A percentile compares a stretch with the other conserved stretches of the same genome.
Evolutionary conservation across 2,797 vertebrate species (phyloP).

Genomic region (Heteromormyrus szaboi): DNA sequence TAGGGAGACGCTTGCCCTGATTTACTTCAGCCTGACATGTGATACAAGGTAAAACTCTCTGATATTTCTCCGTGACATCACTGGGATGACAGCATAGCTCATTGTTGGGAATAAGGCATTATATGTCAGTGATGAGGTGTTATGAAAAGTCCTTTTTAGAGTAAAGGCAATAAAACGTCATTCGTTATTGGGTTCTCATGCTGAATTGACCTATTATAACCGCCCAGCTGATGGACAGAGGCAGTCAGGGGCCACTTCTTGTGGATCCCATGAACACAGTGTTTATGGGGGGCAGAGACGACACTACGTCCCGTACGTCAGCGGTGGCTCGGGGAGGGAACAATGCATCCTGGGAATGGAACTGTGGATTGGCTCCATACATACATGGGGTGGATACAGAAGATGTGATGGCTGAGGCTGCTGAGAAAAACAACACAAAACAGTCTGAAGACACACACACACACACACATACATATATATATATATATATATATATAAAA

Average conservation of each 20-base stretch:
- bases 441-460: neutral
- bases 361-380: slow-evolving; percentile 72
- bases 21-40: neutral
- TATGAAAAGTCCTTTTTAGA: neutral
- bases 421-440: slow-evolving; percentile 44
- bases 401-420: slow-evolving; percentile 56
- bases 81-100: neutral
- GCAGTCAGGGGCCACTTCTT: slow-evolving; percentile 70
- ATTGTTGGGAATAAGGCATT: neutral
- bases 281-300: slow-evolving; percentile 91
- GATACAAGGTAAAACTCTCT: neutral
- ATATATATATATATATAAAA: neutral
- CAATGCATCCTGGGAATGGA: slow-evolving; percentile 71
- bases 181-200: neutral
- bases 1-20: neutral
- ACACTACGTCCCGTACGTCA: slow-evolving; percentile 72
- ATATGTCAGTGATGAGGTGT: neutral
- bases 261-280: slow-evolving; percentile 91
- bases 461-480: neutral
- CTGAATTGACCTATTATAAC: neutral
- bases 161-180: neutral
- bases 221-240: neutral
- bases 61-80: neutral
- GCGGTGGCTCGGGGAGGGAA: slow-evolving; percentile 60
- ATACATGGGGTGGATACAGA: slow-evolving; percentile 82